phyloP scores from a whole-genome alignment of 2,113 vertebrate genomes.

The Dicaeum eximium region DNA sequence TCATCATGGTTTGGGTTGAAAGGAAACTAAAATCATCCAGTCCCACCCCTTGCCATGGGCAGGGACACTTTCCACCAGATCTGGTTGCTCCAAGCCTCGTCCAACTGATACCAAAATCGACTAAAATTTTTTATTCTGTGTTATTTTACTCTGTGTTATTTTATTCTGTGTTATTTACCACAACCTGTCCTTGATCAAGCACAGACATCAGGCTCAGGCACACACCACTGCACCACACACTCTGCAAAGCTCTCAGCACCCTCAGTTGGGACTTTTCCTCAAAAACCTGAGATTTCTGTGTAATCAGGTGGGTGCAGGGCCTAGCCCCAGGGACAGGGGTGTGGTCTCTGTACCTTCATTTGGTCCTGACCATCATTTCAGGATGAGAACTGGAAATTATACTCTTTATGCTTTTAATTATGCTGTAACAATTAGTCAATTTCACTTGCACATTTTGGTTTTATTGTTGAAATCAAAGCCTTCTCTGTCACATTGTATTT shows the following conservation, averaged over 20 bases:
- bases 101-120: fast-evolving
- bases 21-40: background rate
- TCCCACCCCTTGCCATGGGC: background rate
- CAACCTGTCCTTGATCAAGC: background rate
- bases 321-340: background rate
- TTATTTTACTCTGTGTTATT: background rate
- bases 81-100: fast-evolving
- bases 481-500: background rate
- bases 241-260: background rate
- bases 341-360: background rate
- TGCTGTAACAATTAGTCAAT: background rate
- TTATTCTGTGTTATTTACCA: background rate
- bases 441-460: background rate
- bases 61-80: background rate
- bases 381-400: background rate
- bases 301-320: background rate
- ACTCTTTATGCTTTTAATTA: background rate
- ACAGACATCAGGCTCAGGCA: background rate
- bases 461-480: background rate
- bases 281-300: background rate
- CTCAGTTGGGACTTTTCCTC: fast-evolving
- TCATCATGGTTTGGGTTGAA: background rate
- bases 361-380: background rate
- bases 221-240: background rate
- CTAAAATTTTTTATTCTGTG: background rate